Evolutionary conservation across 2,797 vertebrate genomes (phyloP).

Genomic region (Nannoperca australis): DNA sequence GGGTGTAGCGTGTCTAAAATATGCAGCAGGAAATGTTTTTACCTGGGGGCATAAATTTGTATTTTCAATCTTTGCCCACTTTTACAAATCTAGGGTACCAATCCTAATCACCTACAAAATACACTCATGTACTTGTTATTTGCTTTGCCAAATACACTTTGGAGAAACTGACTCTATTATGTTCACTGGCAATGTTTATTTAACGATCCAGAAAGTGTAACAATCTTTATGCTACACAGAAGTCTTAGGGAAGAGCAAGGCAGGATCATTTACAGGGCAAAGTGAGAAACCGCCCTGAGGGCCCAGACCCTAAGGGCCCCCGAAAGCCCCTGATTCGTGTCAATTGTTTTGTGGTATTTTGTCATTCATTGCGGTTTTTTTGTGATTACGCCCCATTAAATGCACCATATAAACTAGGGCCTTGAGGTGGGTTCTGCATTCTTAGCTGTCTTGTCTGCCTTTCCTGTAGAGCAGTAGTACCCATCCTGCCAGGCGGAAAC

Average conservation of each 20-base stretch:
- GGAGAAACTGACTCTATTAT: neutral
- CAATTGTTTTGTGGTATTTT: constrained; percentile 5
- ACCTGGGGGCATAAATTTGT: constrained; percentile 60
- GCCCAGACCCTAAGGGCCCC: neutral
- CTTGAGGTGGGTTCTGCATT: neutral
- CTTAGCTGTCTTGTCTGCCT: neutral
- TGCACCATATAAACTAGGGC: neutral
- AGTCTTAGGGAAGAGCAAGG: neutral
- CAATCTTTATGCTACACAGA: neutral
- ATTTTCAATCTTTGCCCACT: constrained; percentile 49
- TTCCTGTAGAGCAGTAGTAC: neutral
- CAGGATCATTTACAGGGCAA: constrained; percentile 9
- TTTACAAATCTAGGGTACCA: constrained; percentile 26
- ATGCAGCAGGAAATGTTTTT: constrained; percentile 61
- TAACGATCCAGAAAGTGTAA: neutral
- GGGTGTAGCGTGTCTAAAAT: constrained; percentile 48
- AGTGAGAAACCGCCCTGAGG: constrained; percentile 18
- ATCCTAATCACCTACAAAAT: constrained; percentile 37
- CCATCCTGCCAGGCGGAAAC: neutral
- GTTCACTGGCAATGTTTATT: neutral
- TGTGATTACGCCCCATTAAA: constrained; percentile 3
- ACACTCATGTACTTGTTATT: constrained; percentile 13
- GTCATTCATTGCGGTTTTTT: neutral
- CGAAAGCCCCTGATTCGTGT: neutral
- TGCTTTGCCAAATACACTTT: constrained; percentile 32